Conservation (phyloP, 2,113 vertebrate genomes). For the Suncus etruscus region DNA sequence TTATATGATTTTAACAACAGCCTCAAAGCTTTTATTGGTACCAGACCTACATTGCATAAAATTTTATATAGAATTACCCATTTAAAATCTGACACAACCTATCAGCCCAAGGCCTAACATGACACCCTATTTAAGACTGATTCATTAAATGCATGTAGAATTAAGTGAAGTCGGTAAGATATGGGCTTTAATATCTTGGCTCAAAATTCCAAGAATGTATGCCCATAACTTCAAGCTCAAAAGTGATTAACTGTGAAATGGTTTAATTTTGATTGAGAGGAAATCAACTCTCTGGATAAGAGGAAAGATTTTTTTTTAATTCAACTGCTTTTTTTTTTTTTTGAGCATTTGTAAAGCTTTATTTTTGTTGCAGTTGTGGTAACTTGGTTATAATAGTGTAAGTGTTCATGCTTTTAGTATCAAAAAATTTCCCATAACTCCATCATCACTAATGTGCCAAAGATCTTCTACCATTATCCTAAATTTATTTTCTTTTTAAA, state of each 20-base stretch:
- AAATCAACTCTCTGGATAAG: slow-evolving; percentile 38
- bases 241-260: slow-evolving; percentile 55
- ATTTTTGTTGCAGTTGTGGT: no score
- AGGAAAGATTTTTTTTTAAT: not conserved
- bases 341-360: no score
- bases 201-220: not conserved
- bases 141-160: not conserved
- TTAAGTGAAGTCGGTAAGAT: not conserved
- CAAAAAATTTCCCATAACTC: no score
- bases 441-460: no score
- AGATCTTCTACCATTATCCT: no score
- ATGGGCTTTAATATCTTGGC: not conserved
- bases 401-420: no score
- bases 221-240: not conserved
- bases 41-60: not conserved
- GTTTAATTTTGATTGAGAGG: not conserved
- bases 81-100: not conserved
- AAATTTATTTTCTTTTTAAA: no score
- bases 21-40: not conserved
- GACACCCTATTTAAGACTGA: not conserved
- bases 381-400: no score
- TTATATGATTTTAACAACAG: not conserved
- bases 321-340: no score
- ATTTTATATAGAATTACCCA: not conserved
- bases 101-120: not conserved